Evolutionary conservation across 2,113 vertebrate species (phyloP).

Genomic region (Myrmecobius fasciatus): DNA sequence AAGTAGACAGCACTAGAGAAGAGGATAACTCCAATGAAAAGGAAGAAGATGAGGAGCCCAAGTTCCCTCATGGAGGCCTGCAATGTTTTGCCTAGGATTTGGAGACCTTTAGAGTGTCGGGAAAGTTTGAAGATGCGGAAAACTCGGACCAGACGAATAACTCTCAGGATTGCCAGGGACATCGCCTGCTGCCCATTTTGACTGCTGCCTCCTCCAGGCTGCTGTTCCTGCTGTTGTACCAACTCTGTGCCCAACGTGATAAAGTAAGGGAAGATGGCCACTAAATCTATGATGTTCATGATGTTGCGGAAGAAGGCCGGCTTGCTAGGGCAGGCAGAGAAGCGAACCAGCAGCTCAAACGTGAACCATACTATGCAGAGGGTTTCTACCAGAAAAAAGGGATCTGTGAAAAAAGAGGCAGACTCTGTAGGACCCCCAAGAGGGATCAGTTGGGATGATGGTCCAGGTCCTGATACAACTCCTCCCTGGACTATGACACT

Average conservation of each 20-base stretch:
- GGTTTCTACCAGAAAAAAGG: slow-evolving; percentile 96
- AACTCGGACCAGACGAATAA: slow-evolving; percentile 94
- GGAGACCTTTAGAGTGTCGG: slow-evolving; percentile 95
- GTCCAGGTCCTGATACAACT: slow-evolving; percentile 36
- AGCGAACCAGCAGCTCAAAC: slow-evolving; percentile 94
- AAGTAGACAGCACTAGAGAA: slow-evolving; percentile 98
- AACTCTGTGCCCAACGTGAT: slow-evolving; percentile 94
- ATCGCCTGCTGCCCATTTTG: slow-evolving; percentile 95
- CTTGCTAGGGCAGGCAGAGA: slow-evolving; percentile 94
- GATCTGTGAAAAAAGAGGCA: slow-evolving; percentile 90
- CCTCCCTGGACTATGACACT: slow-evolving; percentile 45
- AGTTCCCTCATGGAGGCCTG: slow-evolving; percentile 96
- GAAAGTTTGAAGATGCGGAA: slow-evolving; percentile 98
- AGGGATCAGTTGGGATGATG: slow-evolving; percentile 57
- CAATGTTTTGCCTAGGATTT: slow-evolving; percentile 94
- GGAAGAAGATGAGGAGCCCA: slow-evolving; percentile 95
- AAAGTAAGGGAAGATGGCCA: slow-evolving; percentile 96
- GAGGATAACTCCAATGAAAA: slow-evolving; percentile 95
- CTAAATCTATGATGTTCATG: slow-evolving; percentile 95
- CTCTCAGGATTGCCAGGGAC: slow-evolving; percentile 94
- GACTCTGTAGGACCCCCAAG: slow-evolving; percentile 73
- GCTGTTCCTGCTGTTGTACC: slow-evolving; percentile 88
- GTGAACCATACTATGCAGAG: slow-evolving; percentile 97
- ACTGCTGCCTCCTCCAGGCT: slow-evolving; percentile 62
- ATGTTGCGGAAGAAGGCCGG: slow-evolving; percentile 93